Percentiles rank a stretch among this genome's conserved stretches.
These are phyloP conservation scores for Caenorhabditis macrosperma DNA, from an alignment of 2,888 invertebrate species.

Conservation along the genomic window DNA sequence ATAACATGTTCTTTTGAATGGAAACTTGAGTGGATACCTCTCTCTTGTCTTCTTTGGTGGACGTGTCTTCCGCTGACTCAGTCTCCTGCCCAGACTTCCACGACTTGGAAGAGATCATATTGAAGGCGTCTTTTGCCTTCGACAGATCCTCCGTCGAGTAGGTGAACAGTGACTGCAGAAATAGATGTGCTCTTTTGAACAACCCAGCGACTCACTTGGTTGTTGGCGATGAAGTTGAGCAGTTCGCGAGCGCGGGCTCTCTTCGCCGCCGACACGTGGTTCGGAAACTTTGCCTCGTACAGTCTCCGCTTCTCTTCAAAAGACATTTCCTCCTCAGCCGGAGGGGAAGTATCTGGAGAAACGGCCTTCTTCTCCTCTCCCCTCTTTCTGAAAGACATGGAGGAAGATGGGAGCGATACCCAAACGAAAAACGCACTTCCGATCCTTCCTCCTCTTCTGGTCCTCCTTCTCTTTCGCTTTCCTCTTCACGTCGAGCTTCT, in stretches of 20 bases:
- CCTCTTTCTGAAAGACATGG: too few relatives aligned
- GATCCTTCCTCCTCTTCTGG: neutral
- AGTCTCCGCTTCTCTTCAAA: constrained; percentile 25
- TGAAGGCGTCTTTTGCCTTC: neutral
- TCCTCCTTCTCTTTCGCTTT: neutral
- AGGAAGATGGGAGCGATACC: too few relatives aligned
- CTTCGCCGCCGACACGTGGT: neutral
- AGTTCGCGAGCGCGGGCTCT: constrained; percentile 8
- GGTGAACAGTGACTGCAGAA: neutral
- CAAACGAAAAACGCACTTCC: too few relatives aligned
- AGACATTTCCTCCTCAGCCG: constrained; percentile 3
- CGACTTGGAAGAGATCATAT: constrained; percentile 7
- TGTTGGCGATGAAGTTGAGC: constrained; percentile 21
- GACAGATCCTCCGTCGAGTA: neutral
- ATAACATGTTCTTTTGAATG: neutral
- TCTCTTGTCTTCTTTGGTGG: neutral
- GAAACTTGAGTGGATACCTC: neutral
- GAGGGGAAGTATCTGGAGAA: neutral
- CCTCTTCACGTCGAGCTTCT: neutral
- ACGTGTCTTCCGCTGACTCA: neutral
- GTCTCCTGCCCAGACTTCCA: constrained; percentile 1
- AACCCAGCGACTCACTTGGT: too few relatives aligned
- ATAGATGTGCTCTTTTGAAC: neutral
- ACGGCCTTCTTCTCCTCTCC: too few relatives aligned
- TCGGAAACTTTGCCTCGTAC: constrained; percentile 18